Base-by-base conservation (phyloP, 2,113 vertebrate species). In the Elanoides forficatus region DNA sequence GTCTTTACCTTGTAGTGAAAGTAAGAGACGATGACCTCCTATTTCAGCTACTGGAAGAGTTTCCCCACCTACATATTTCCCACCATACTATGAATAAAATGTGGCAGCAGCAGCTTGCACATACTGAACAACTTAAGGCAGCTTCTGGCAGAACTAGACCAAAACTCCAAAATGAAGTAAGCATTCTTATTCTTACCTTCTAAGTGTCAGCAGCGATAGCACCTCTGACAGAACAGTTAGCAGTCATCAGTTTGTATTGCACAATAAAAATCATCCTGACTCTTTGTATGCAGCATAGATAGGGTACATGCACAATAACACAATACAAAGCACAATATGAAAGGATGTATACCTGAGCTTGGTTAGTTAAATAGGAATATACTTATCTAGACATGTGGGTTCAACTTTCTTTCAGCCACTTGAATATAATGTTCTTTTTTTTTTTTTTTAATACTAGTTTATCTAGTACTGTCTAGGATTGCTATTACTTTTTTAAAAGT, bases 51-150 rank as follows among this genome's bases (percentile, higher is more conserved):
- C 94, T 99, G 92, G 98, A 99, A 48, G 99, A 99, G 81, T 97
- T 99, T 90, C 99, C 99, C 23, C 98, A 98, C 78, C 98, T 99
- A 60, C 98, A 97, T 75, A 96, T 99, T 91, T 99, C 99, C 53
- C 96, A 97, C 20, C 98, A 97, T 10, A 95, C 98, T 6, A 95
- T 99, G 88, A 97, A 97, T 38, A 98, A 94, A 90, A 99, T 99
- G 99, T 99, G 99, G 99, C 98, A 98, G 91, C 98, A 98, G 96
- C 99, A 99, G 98, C 97, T 98, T 48, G 97, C 98, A 65, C 99
- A 99, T 71, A 93, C 98, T 42, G 96, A 99, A 67, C 98, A 98
- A 53, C 98, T 99, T 38, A 97, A 73, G 58, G 97, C 96, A 79
- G 91, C 98, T 34, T 83, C 94, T 58, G 94, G 96, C 70, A 97